Evolutionary conservation across 2,113 vertebrate genomes (phyloP), one percentile per base, ranked within the genome.

Genomic region (Anthoscopus minutus): DNA sequence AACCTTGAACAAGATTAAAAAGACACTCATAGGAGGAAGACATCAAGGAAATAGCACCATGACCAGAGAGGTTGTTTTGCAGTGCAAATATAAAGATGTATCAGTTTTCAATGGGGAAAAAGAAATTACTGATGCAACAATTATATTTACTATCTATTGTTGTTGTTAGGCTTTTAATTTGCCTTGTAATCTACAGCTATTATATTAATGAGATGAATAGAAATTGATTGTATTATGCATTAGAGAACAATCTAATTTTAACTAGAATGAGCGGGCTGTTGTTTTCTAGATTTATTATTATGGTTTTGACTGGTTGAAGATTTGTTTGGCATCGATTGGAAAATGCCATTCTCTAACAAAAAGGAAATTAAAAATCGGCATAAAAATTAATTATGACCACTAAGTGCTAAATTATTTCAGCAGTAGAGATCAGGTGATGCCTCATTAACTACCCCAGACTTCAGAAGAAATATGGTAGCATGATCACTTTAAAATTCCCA

Each of bases 151-250:
- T 14, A 10, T 37, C 51, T 86, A 51, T 72, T 92, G 56, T 80
- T 71, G 17, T 58, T 86, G 54, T 71, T 86, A 78, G 44, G 21
- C 33, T 97, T 95, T 95, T 92, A 62, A 94, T 94, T 91, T 91
- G 13, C 38, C 15, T 57, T 86, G 56, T 80, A 83, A 92, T 93
- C 60, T 78, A 57, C 24, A 74, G 86, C 82, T 86, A 50, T 42
- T 88, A 11, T 94, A 94, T 89, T 82, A 89, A 80, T 92, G 87
- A 88, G 35, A 71, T 74, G 11, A 81, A 94, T 93, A 91, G 67
- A 45, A 60, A 84, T 60, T 91, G 62, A 70, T 66, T 81, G 12
- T 27, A 61, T 73, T 88, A 73, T 58, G 51, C 71, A 58, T 50
- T 81, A 91, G 60, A 86, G 89, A 78, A 70, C 31, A 93, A 86